Conservation (phyloP, 2,113 vertebrate species). For the Riparia riparia region DNA sequence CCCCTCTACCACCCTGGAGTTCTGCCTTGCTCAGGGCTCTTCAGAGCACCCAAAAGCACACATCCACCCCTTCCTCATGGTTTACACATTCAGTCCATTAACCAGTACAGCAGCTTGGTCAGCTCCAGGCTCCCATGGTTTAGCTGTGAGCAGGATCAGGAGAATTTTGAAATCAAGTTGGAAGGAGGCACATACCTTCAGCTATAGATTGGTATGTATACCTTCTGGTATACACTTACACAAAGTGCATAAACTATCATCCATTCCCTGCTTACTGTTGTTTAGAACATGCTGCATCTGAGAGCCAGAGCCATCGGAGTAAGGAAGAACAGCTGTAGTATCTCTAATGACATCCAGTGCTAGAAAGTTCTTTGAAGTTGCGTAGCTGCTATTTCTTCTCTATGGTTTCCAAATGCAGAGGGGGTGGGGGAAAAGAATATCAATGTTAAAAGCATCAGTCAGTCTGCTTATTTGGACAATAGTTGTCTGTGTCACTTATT, state of each 20-base stretch:
- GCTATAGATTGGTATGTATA: not conserved
- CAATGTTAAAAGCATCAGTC: slow-evolving; percentile 58
- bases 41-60: not conserved
- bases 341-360: slow-evolving; percentile 22
- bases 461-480: slow-evolving; percentile 49
- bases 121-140: not conserved
- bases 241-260: not conserved
- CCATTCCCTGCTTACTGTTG: not conserved
- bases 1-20: not conserved
- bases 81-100: not conserved
- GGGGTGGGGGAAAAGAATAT: not conserved
- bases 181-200: not conserved
- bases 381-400: slow-evolving; percentile 58
- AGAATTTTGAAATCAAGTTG: not conserved
- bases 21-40: not conserved
- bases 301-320: slow-evolving; percentile 6
- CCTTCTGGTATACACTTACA: not conserved
- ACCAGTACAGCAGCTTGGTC: not conserved
- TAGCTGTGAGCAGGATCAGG: not conserved
- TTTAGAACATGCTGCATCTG: not conserved
- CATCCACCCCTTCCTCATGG: not conserved
- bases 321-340: slow-evolving; percentile 52
- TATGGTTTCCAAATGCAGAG: slow-evolving; percentile 65
- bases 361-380: slow-evolving; percentile 70
- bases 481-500: slow-evolving; percentile 45